Base-by-base conservation (phyloP, 2,113 vertebrate genomes). In the Columba livia region DNA sequence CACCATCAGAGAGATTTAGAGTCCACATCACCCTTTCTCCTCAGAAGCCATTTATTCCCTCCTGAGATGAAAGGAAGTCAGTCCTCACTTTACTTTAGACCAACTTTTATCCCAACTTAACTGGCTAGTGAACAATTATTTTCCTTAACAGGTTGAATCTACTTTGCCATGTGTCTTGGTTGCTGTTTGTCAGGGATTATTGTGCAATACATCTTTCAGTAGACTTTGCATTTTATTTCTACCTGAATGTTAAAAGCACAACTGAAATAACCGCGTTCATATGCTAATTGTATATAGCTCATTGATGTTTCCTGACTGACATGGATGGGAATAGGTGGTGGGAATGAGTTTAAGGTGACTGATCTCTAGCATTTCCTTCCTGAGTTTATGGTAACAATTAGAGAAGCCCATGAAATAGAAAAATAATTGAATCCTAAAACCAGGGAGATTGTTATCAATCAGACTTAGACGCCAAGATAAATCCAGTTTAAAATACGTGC, bases 1-100 rank as follows among this genome's bases (percentile, higher is more conserved):
- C 69, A 48, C 72, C 66, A 74, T 92, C 92, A 96, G 90, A 56
- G 62, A 86, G 88, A 95, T 96, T 97, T 88, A 93, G 79, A 93
- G 73, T 58, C 38, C 0, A 0, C 64, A 90, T 90, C 91, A 88
- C 51, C 64, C 51, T 94, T 94, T 96, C 89, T 96, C 42, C 70
- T 95, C 64, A 86, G 80, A 86, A 92, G 69, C 42, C 66, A 89
- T 95, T 95, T 86, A 92, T 96, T 92, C 72, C 64, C 72, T 90
- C 69, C 47, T 84, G 69, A 96, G 67, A 47, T 94, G 94, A 94
- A 93, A 90, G 57, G 80, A 65, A 95, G 72, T 93, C 88, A 95
- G 77, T 74, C 53, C 29, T 94, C 51, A 70, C 71, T 78, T 83
- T 93, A 47, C 79, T 92, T 94, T 90, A 92, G 25, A 84, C 20